Evolutionary conservation across 2,113 vertebrate genomes (phyloP).

Genomic region (Nettapus auritus): DNA sequence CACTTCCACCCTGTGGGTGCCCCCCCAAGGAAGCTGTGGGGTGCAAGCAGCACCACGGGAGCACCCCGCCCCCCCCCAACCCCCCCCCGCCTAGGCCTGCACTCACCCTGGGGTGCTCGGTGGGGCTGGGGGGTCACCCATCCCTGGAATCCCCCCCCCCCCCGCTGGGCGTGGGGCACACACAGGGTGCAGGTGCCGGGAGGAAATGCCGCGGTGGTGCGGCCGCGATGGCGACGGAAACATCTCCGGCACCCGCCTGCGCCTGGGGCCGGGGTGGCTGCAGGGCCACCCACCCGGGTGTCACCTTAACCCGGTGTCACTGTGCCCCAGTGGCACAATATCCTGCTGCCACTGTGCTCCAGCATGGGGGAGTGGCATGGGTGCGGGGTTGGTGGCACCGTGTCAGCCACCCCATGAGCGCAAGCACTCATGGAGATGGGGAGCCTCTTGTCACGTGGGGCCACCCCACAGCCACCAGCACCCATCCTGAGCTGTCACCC

Average conservation of each 20-base stretch:
- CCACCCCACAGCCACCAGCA: not conserved
- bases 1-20: not conserved
- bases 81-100: not conserved
- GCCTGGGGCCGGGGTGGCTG: not conserved
- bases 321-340: accelerated
- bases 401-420: not conserved
- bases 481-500: not conserved
- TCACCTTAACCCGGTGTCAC: not conserved
- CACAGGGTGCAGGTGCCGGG: not conserved
- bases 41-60: not conserved
- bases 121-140: not conserved
- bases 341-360: not conserved
- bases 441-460: not conserved
- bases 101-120: not conserved
- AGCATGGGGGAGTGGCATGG: not conserved
- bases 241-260: not conserved
- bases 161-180: accelerated
- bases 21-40: accelerated
- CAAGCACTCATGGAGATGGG: not conserved
- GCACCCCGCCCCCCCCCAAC: not conserved
- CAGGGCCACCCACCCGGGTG: not conserved
- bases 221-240: not conserved
- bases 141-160: too few relatives aligned
- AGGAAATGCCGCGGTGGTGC: not conserved
- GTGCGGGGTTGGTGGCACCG: not conserved